Evolutionary conservation across 2,797 vertebrate genomes (phyloP), one percentile per base, ranked within the genome.

Genomic region (Mormyrops attenuatus): DNA sequence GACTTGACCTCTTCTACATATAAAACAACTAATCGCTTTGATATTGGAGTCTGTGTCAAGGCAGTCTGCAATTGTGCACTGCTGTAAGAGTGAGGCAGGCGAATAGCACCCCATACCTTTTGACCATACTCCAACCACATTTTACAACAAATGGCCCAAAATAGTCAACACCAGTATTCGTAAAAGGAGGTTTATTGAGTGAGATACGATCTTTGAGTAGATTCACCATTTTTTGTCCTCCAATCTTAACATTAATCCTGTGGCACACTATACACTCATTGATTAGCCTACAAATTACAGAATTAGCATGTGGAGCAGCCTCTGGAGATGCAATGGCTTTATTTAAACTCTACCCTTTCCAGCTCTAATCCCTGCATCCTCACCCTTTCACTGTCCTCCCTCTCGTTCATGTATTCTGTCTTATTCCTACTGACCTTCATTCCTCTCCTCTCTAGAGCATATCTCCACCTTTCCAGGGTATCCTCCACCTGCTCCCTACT

Each of bases 131-230:
- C 44, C 20, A 5, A 49, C 89, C 60, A 7, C 30, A 26, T 7
- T 38, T 87, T 5, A 89, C 60, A 60, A 60, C 52, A 49, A 89
- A 85, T 26, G 52, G 53, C 6, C 80, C 53, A n/a, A 89, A 82
- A 38, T 63, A 85, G 55, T 87, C 88, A 49, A 77, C 47, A 17
- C 63, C 63, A 5, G 26, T 52, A 52, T 73, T 49, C 5, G 44
- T 88, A 22, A 77, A 88, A 22, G 60, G 44, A 17, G 63, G 26
- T 50, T 49, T 17, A 9, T 69, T 26, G 22, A 22, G 63, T 6
- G n/a, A 88, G 20, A 87, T 13, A 4, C 5, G 26, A 47, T 63
- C 38, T 63, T 88, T 17, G 30, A 38, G 17, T 63, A 63, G 20
- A n/a, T 88, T 9, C 34, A 2, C 55, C 86, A 88, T 88, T 22